Evolutionary conservation across 2,888 invertebrate genomes (phyloP).

Genomic region (Andrena marginata): DNA sequence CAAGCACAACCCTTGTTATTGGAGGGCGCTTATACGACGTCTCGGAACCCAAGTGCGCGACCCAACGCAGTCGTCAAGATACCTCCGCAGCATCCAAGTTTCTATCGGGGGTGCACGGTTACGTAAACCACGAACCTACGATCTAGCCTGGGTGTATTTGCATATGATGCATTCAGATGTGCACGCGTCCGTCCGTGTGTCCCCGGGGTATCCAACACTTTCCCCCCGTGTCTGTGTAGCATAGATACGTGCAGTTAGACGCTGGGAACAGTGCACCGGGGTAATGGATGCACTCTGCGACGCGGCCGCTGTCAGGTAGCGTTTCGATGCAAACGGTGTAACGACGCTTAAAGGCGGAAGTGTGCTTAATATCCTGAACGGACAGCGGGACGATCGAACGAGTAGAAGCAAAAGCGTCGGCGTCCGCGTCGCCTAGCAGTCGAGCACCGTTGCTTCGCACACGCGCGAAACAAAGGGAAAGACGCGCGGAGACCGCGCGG

Average conservation of each 20-base stretch:
- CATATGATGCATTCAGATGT: conserved; percentile 2
- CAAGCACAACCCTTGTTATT: conserved; percentile 3
- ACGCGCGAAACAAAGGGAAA: conserved; percentile 1
- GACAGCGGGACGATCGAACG: conserved; percentile 1
- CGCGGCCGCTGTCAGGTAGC: conserved; percentile 56
- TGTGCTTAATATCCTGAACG: conserved; percentile 13
- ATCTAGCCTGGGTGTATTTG: conserved; percentile 12
- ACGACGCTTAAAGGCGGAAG: conserved; percentile 53
- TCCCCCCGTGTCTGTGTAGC: not conserved
- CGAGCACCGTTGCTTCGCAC: not conserved
- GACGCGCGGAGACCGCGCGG: not conserved
- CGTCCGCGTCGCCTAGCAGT: not conserved
- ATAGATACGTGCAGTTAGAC: conserved; percentile 60
- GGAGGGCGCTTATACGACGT: conserved; percentile 3
- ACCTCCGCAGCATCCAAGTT: conserved; percentile 30
- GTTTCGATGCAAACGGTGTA: conserved; percentile 49
- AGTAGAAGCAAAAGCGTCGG: not conserved
- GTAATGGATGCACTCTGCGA: conserved; percentile 62
- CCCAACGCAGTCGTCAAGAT: conserved; percentile 12
- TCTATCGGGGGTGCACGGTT: conserved; percentile 15
- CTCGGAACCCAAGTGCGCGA: not conserved
- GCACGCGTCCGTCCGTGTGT: not conserved
- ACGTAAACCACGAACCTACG: conserved; percentile 15
- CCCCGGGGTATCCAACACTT: not conserved
- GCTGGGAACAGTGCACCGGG: conserved; percentile 46